Evolutionary conservation across 2,113 vertebrate species (phyloP), one percentile per base, ranked within the genome.

Genomic region (Calyptommatus sinebrachiatus): DNA sequence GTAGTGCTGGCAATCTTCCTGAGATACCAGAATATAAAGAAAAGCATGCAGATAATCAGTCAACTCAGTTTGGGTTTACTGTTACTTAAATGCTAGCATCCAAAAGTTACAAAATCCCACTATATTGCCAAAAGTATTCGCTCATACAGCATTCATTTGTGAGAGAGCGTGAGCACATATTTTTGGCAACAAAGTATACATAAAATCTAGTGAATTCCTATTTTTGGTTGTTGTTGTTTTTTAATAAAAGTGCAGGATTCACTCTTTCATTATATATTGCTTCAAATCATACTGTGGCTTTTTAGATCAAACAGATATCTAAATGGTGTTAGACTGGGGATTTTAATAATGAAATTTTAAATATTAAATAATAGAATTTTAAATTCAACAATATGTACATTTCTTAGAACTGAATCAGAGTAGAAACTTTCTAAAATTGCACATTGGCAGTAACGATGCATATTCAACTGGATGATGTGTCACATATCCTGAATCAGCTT

Each of bases 301-400:
- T 69, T 57, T 9, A 53, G 22, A 22, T 26, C 41, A 76, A 76
- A 67, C 35, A 50, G 31, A 26, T 28, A 2, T 72, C 46, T 50
- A 66, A 50, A 21, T 22, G 48, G 9, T 48, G 20, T 22, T 66
- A n/a, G 14, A 46, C 46, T 50, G 18, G 14, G 28, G 45, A 29
- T 48, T 66, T 35, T n/a, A 3, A 48, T 0, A 21, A n/a, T n/a
- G n/a, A n/a, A n/a, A n/a, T n/a, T n/a, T n/a, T n/a, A n/a, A n/a
- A n/a, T n/a, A n/a, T n/a, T n/a, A 41, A 41, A 41, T 41, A 41
- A 8, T 2, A 60, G 45, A 79, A 71, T 73, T 66, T 77, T 79
- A 63, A 45, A 77, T 82, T 78, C 2, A 24, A 2, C 73, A 77
- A 24, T 72, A 68, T 28, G 6, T 62, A 68, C 50, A 78, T 87